Percentiles rank a stretch among this genome's conserved stretches.
Evolutionary conservation across 2,797 vertebrate species (phyloP).

Genomic region (Micrastur ruficollis): DNA sequence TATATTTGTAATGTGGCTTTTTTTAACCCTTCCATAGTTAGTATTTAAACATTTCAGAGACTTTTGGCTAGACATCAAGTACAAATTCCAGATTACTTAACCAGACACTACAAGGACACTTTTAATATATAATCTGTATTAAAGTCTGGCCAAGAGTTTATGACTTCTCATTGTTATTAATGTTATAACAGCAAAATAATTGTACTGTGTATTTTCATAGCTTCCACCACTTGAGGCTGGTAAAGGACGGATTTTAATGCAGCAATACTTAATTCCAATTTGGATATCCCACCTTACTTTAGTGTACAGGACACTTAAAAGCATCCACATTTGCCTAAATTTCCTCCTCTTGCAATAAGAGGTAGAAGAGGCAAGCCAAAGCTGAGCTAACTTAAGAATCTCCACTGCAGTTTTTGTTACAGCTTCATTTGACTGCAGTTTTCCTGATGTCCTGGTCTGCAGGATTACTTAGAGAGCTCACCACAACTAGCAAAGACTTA

Average conservation of each 20-base stretch:
- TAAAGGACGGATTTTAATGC: neutral
- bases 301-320: neutral
- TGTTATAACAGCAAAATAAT: neutral
- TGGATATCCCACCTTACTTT: neutral
- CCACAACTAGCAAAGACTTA: neutral
- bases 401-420: neutral
- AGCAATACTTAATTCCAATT: neutral
- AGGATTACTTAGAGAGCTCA: neutral
- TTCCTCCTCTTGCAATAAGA: neutral
- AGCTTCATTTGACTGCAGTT: neutral
- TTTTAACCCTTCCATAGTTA: constrained; percentile 30
- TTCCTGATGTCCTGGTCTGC: neutral
- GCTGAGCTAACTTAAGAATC: neutral
- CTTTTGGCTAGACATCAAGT: neutral
- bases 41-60: neutral
- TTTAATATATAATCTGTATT: neutral
- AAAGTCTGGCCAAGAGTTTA: neutral
- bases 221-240: neutral
- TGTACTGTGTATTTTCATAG: neutral
- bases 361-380: neutral
- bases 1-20: constrained; percentile 29
- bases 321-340: neutral
- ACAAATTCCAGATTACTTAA: neutral
- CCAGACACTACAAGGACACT: neutral
- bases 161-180: neutral